A percentile compares a stretch with the other conserved stretches of the same genome.
Conservation (phyloP, 2,113 vertebrate genomes). For the Athene cunicularia region DNA sequence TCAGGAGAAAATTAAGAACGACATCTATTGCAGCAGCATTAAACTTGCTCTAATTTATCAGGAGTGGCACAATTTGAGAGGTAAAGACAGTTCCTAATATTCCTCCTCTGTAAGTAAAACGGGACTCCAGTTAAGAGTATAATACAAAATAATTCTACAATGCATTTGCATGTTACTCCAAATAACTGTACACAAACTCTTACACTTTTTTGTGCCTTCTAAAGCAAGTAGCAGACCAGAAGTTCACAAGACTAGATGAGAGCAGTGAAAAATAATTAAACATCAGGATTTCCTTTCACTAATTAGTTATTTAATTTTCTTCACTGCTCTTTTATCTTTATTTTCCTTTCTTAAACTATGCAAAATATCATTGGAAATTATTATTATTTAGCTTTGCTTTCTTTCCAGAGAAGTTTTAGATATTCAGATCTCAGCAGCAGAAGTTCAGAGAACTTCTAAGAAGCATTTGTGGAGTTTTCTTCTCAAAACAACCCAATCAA, state of each 20-base stretch:
- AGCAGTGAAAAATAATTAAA: not conserved
- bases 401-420: not conserved
- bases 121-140: not conserved
- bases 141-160: not conserved
- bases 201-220: not conserved
- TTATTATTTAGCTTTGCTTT: not conserved
- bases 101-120: not conserved
- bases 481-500: not conserved
- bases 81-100: not conserved
- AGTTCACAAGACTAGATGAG: not conserved
- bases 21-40: not conserved
- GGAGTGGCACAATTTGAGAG: not conserved
- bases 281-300: not conserved
- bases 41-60: not conserved
- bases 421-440: not conserved
- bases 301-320: not conserved
- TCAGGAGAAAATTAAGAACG: not conserved
- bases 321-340: not conserved
- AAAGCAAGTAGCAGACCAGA: not conserved
- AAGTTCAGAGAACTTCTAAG: not conserved
- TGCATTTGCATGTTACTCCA: not conserved
- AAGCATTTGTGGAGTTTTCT: not conserved
- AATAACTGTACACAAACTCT: not conserved
- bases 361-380: not conserved
- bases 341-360: not conserved